A percentile compares a stretch with the other conserved stretches of the same genome.
phyloP scores from a whole-genome alignment of 23 tunicate genomes.

The Trididemnum clinides region DNA sequence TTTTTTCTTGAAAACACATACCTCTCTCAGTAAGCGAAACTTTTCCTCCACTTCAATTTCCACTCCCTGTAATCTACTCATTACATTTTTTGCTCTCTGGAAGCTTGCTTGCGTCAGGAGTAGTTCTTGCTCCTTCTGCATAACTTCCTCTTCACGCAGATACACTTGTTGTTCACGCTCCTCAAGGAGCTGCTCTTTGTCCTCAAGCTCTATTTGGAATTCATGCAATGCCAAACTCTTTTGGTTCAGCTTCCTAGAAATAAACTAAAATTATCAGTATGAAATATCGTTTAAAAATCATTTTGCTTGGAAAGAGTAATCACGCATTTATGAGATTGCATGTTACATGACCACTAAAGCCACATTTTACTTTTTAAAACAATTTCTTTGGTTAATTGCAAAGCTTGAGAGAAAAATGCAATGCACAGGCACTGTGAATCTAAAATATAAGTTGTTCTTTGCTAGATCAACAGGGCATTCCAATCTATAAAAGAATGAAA shows the following conservation, averaged over 20 bases:
- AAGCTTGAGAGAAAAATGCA: too few relatives aligned
- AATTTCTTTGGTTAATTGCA: too few relatives aligned
- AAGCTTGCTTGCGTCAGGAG: constrained; percentile 28
- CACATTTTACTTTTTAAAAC: too few relatives aligned
- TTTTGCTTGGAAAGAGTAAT: too few relatives aligned
- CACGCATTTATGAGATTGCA: too few relatives aligned
- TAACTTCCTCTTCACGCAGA: constrained; percentile 42
- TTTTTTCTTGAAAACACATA: background rate
- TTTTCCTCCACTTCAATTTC: constrained; percentile 84
- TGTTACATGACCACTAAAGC: too few relatives aligned
- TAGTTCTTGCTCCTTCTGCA: constrained; percentile 31
- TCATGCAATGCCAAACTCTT: constrained; percentile 42
- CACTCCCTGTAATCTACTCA: constrained; percentile 60
- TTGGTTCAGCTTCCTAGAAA: constrained; percentile 37
- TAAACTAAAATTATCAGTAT: too few relatives aligned
- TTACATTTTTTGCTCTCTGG: constrained; percentile 60
- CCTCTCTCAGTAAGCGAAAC: constrained; percentile 51
- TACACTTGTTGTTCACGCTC: constrained; percentile 43
- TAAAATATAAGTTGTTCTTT: too few relatives aligned
- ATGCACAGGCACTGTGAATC: too few relatives aligned
- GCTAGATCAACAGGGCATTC: too few relatives aligned
- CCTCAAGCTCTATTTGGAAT: constrained; percentile 5
- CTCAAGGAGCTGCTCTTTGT: constrained; percentile 19
- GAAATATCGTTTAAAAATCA: too few relatives aligned
- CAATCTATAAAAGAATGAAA: too few relatives aligned